phyloP scores from a whole-genome alignment of 2,888 invertebrate species.

The Rotaria socialis region DNA sequence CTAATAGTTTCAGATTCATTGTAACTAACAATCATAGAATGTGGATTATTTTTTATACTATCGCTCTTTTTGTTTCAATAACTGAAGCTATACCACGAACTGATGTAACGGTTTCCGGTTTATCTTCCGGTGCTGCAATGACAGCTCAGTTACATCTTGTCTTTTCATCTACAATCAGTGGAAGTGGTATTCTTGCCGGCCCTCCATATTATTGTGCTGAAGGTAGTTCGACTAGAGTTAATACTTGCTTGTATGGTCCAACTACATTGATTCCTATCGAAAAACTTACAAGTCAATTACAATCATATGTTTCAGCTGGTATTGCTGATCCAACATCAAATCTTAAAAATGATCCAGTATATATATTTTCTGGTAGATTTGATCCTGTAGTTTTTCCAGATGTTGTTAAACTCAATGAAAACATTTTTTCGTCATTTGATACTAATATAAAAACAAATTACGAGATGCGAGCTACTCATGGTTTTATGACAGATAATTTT shows the following conservation, averaged over 20 bases:
- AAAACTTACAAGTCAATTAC: not conserved
- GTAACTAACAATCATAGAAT: not conserved
- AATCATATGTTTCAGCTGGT: not conserved
- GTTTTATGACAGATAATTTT: constrained; percentile 39
- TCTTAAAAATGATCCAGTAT: constrained; percentile 41
- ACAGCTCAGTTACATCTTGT: not conserved
- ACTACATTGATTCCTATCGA: not conserved
- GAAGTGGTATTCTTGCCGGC: constrained; percentile 8
- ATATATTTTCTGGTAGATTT: constrained; percentile 42
- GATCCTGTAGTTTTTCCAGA: constrained; percentile 34
- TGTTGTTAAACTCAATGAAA: constrained; percentile 40
- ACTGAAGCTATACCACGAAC: not conserved
- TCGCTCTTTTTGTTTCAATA: not conserved
- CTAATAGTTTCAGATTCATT: no score
- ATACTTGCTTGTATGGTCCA: not conserved
- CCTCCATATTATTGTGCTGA: not conserved
- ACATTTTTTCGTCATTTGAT: constrained; percentile 28
- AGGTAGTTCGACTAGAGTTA: not conserved
- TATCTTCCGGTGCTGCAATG: not conserved
- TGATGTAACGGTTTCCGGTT: not conserved
- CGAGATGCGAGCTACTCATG: not conserved
- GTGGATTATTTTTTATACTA: not conserved
- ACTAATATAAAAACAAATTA: not conserved
- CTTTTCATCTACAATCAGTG: not conserved
- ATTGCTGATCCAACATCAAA: constrained; percentile 36